These are phyloP conservation scores for Hydrolagus colliei DNA, from an alignment of 2,797 vertebrate species.

Conservation along the genomic window DNA sequence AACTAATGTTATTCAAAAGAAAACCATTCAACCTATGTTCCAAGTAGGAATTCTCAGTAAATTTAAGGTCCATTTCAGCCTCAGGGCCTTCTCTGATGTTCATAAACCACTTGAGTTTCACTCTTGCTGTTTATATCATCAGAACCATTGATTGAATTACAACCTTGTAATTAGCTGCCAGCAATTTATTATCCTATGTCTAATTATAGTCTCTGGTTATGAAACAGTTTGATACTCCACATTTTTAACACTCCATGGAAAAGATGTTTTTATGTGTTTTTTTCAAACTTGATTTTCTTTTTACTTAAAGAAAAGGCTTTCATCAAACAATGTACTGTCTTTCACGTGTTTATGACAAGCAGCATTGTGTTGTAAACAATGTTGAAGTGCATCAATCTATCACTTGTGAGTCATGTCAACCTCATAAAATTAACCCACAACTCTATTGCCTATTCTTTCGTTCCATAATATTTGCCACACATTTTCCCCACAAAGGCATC, in stretches of 20 bases:
- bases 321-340: neutral
- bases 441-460: neutral
- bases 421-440: neutral
- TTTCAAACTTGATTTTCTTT: neutral
- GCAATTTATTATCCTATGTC: slow-evolving; percentile 65
- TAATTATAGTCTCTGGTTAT: slow-evolving; percentile 42
- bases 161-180: slow-evolving; percentile 66
- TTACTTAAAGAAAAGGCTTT: neutral
- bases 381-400: neutral
- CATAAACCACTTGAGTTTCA: slow-evolving; percentile 57
- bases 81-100: slow-evolving; percentile 56
- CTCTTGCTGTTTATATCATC: slow-evolving; percentile 67
- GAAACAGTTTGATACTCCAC: slow-evolving; percentile 17
- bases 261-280: neutral
- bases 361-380: too few species aligned
- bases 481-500: neutral
- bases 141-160: slow-evolving; percentile 63
- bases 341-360: neutral
- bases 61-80: slow-evolving; percentile 61
- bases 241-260: slow-evolving; percentile 6
- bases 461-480: neutral
- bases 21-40: slow-evolving; percentile 11
- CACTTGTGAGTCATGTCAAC: slow-evolving; percentile 1
- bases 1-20: slow-evolving; percentile 21
- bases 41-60: slow-evolving; percentile 23